Evolutionary conservation across 2,113 vertebrate genomes (phyloP), one percentile per base, ranked within the genome.

Genomic region (Petromus typicus): DNA sequence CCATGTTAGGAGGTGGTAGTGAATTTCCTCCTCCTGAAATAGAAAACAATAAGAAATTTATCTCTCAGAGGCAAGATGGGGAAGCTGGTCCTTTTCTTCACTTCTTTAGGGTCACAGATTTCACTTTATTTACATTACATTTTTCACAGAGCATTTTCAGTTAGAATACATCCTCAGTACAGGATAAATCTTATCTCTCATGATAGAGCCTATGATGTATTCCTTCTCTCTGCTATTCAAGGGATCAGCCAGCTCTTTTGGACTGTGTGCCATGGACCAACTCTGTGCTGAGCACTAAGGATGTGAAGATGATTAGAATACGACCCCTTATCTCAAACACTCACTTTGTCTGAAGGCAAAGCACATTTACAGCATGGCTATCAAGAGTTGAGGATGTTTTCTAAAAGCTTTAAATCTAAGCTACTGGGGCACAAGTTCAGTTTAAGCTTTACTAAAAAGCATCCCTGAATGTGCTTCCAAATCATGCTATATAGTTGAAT

Each of bases 381-480:
- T 37, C n/a, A 67, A 90, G 34, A 80, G 12, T 3, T 17, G 37
- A 59, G 5, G n/a, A n/a, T 56, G 20, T 16, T 64, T 90, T 93
- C 82, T 78, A 87, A 84, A 85, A 48, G 3, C n/a, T 40, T 67
- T 86, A 85, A 40, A 82, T 88, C 92, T 69, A 45, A 82, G 54
- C 78, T 86, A 2, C 61, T 54, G 12, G 61, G 25, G 11, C 48
- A 84, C 75, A 80, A 95, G 85, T 94, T 85, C 79, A 92, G 66
- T 32, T 89, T 78, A 66, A 88, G 71, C 45, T 87, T 97, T 89
- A 63, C 69, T 84, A 34, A 82, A n/a, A 79, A 92, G 12, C 63
- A 22, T 86, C 34, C 34, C 25, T 10, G 48, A 64, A 37, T 89
- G 23, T 90, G 57, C 79, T 94, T 94, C 59, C 45, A 82, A 90